Percentiles rank a stretch among this genome's conserved stretches.
phyloP scores from a whole-genome alignment of 2,113 vertebrate genomes.

The Stomatorhinus ivindoensis region DNA sequence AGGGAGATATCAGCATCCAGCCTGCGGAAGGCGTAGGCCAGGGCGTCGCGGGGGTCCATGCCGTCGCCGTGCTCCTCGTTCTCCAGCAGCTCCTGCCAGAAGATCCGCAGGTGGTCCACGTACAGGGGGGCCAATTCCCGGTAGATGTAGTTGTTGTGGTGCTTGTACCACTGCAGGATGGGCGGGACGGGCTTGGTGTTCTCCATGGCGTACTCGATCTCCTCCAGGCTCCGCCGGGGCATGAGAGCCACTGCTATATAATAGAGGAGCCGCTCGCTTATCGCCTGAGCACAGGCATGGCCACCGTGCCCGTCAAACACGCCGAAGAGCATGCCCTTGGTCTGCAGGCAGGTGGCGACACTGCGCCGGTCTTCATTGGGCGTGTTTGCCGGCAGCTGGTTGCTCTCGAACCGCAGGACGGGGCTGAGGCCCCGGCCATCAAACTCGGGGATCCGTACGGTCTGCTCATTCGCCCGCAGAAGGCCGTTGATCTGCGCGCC shows the following conservation, averaged over 20 bases:
- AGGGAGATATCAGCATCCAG: constrained; percentile 85
- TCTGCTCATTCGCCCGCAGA: constrained; percentile 70
- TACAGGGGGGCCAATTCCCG: constrained; percentile 72
- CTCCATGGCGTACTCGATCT: constrained; percentile 77
- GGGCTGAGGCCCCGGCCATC: constrained; percentile 56
- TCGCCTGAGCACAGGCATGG: constrained; percentile 79
- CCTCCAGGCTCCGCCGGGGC: constrained; percentile 69
- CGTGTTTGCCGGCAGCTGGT: constrained; percentile 79
- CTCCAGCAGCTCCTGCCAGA: constrained; percentile 86
- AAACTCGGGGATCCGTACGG: constrained; percentile 59
- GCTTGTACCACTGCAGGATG: constrained; percentile 81
- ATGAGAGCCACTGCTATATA: constrained; percentile 82
- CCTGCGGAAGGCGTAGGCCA: constrained; percentile 76
- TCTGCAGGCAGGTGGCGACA: constrained; percentile 75
- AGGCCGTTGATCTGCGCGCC: constrained; percentile 69
- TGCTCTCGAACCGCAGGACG: constrained; percentile 82
- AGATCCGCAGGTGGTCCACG: constrained; percentile 79
- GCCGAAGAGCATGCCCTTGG: constrained; percentile 84
- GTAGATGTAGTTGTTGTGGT: constrained; percentile 68
- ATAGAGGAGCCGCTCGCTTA: constrained; percentile 82
- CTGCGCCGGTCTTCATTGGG: constrained; percentile 83
- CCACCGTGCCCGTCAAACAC: constrained; percentile 90
- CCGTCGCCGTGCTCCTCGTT: constrained; percentile 65
- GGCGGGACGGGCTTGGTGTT: constrained; percentile 69
- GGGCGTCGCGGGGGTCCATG: constrained; percentile 69